A percentile compares a stretch with the other conserved stretches of the same genome.
Conservation (phyloP, 2,113 vertebrate genomes). For the Electrona antarctica region DNA sequence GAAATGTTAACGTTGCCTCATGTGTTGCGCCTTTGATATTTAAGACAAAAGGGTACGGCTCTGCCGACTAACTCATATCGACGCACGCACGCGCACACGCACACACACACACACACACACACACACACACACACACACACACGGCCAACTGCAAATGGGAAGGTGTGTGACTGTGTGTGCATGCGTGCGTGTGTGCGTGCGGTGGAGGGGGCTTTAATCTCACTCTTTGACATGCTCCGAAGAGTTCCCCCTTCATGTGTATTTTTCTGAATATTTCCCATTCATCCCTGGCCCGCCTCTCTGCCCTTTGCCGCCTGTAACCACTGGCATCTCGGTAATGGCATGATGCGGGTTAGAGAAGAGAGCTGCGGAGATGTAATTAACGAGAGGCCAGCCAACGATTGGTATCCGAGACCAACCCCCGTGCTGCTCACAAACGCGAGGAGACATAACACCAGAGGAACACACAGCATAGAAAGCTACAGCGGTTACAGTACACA, state of each 20-base stretch:
- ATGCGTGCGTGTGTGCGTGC: neutral
- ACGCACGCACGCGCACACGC: constrained; percentile 45
- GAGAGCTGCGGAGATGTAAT: constrained; percentile 59
- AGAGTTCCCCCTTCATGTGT: constrained; percentile 71
- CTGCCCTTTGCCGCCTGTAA: constrained; percentile 70
- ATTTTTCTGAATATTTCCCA: constrained; percentile 70
- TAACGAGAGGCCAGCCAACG: constrained; percentile 59
- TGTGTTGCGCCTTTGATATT: constrained; percentile 91
- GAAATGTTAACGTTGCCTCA: constrained; percentile 94
- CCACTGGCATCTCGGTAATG: constrained; percentile 57
- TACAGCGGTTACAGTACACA: too few relatives aligned
- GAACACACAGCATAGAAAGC: too few relatives aligned
- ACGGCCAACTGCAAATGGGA: constrained; percentile 85
- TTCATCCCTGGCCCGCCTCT: constrained; percentile 71
- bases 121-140: constrained; percentile 52
- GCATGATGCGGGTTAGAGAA: constrained; percentile 25
- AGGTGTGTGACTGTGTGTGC: neutral
- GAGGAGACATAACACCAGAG: too few relatives aligned
- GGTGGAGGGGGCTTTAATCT: constrained; percentile 74
- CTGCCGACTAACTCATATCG: constrained; percentile 74
- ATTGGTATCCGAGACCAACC: constrained; percentile 58
- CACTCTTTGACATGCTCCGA: constrained; percentile 79
- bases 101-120: constrained; percentile 35
- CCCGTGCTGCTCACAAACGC: neutral
- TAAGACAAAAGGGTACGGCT: constrained; percentile 97